Evolutionary conservation across 2,113 vertebrate genomes (phyloP), one percentile per base, ranked within the genome.

Genomic region (Butorides virescens): DNA sequence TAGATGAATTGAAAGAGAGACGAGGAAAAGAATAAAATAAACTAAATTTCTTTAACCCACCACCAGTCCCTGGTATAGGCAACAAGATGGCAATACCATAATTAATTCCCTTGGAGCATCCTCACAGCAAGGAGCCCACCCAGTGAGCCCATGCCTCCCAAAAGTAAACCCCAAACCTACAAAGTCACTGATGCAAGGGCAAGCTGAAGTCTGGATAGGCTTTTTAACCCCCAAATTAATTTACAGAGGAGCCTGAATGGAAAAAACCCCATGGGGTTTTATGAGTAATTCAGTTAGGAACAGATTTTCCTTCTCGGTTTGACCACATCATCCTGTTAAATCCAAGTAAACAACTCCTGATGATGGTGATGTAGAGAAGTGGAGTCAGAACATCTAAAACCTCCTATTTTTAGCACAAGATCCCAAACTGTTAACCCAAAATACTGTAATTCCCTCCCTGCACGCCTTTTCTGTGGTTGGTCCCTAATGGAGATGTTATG

Each of bases 361-460:
- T 52, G 26, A 11, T 46, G 37, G 6, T 53, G 26, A 46, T 15
- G 12, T 46, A 21, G 42, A 8, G 58, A 2, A 88, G 20, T 22
- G 19, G 37, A 90, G 11, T 32, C 42, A 88, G 71, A 74, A 63
- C 11, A 5, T 42, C 10, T 53, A 47, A 61, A 72, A 7, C 3
- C 21, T 80, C 30, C 1, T 21, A 1, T 13, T 74, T 95, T 82
- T 39, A 59, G 26, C 30, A 82, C 10, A 30, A 68, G 49, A 12
- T 8, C 9, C 1, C 15, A 3, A 1, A 39, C 2, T 58, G 5
- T 46, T 73, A 55, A 62, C 9, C 13, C 32, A 70, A 10, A 2
- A 4, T 4, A 5, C 21, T 39, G 13, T 59, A 68, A 50, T 73
- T 90, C 56, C 61, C 86, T 47, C 30, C 23, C 42, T 32, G 29